Evolutionary conservation across 2,888 invertebrate genomes (phyloP), one percentile per base, ranked within the genome.

Genomic region (Cataglyphis altisquamis): DNA sequence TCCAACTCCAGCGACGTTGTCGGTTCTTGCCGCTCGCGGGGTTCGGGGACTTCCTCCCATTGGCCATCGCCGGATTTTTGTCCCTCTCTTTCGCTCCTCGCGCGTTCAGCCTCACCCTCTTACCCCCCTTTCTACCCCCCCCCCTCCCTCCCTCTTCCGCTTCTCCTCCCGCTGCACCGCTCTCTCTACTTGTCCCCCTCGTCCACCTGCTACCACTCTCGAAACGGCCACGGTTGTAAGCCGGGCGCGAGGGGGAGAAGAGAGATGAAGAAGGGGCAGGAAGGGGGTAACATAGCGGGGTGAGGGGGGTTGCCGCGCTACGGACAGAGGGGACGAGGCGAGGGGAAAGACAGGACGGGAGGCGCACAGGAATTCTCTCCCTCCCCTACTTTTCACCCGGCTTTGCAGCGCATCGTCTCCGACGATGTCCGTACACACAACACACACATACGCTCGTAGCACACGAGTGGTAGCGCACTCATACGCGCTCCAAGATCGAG

Each of bases 1-100:
- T 93, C 91, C 75, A 88, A 78, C 70, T 78, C 88, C 39, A 91
- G 93, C 94, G 92, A 94, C 94, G 94, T 94, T 94, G 94, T 94
- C 94, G 92, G 94, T 93, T 94, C 94, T 94, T 93, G 89, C 92
- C 91, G 92, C 92, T 92, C 90, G 77, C 82, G 86, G 90, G 86
- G 90, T 89, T 87, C 90, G 87, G 90, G 89, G 88, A 88, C 89
- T 89, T 90, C 88, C 86, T 91, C 89, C 90, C 87, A 93, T 93
- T 93, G 93, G 93, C 93, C 92, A 91, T 88, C 86, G 84, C 86
- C 88, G 91, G 88, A 92, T 92, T 92, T 93, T 93, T 93, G 87
- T 92, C 89, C 91, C 91, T 90, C 91, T 90, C 89, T 91, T 85
- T 80, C 80, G 78, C 75, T 82, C 80, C 74, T 83, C 82, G 48